Percentiles rank a stretch among this genome's conserved stretches.
Conservation (phyloP, 2,888 invertebrate genomes). For the Agapetus fuscipes region DNA sequence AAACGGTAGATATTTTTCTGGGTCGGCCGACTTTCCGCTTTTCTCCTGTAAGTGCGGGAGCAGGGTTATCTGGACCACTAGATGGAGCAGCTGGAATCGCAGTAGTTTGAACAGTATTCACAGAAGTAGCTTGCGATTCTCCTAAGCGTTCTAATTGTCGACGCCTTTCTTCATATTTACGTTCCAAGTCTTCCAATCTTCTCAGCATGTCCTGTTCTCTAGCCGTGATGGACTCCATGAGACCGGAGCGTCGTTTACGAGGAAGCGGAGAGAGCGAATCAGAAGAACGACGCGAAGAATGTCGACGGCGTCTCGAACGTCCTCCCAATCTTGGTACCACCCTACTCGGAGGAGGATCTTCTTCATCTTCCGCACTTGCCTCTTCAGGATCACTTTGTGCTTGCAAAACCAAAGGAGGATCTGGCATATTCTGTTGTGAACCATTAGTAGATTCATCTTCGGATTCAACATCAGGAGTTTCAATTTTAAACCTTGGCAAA, state of each 20-base stretch:
- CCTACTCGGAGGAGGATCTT: constrained; percentile 29
- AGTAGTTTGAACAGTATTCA: too few relatives aligned
- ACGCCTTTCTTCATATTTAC: constrained; percentile 75
- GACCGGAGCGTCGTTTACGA: constrained; percentile 33
- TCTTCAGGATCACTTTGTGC: neutral
- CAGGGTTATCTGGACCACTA: neutral
- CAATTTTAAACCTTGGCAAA: too few relatives aligned
- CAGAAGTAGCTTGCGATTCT: too few relatives aligned
- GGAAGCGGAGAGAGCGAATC: neutral
- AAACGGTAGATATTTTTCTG: constrained; percentile 52
- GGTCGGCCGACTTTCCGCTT: constrained; percentile 78
- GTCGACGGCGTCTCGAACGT: constrained; percentile 14
- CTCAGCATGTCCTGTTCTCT: constrained; percentile 76
- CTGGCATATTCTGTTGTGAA: too few relatives aligned
- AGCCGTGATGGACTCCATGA: constrained; percentile 54
- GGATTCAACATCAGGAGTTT: constrained; percentile 31
- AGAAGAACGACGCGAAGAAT: neutral
- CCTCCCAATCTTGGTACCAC: constrained; percentile 36
- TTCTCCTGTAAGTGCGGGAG: too few relatives aligned
- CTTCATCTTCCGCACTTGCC: neutral
- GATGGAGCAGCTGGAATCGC: neutral
- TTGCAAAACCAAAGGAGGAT: too few relatives aligned
- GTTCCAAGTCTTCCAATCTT: constrained; percentile 69
- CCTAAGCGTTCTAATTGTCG: too few relatives aligned
- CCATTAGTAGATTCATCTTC: too few relatives aligned